These are phyloP conservation scores for Neoaliturus tenellus DNA, from an alignment of 2,888 invertebrate genomes.

Conservation along the genomic window DNA sequence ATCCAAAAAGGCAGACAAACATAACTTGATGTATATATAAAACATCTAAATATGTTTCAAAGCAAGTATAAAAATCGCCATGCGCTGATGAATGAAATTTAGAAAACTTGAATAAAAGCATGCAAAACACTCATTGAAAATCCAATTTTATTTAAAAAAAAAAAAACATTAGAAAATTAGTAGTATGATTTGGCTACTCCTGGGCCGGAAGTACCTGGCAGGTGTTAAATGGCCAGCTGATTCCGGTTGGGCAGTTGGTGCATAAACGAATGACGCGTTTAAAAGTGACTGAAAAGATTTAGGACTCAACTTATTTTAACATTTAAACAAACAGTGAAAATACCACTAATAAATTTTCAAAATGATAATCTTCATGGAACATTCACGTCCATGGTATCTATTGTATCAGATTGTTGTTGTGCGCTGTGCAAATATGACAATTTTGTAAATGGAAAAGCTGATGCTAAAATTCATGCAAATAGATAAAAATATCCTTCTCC, in stretches of 20 bases:
- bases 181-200: too few species aligned
- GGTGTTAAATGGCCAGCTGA: too few species aligned
- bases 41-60: conserved; percentile 33
- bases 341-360: not conserved
- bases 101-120: not conserved
- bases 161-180: too few species aligned
- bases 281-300: not conserved
- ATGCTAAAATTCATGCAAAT: conserved; percentile 47
- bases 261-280: not conserved
- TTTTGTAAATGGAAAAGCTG: conserved; percentile 36
- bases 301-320: not conserved
- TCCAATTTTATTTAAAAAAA: not conserved
- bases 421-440: conserved; percentile 11
- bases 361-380: not conserved
- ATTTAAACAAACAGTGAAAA: not conserved
- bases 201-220: too few species aligned
- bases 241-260: too few species aligned
- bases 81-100: conserved; percentile 51
- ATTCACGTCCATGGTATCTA: not conserved
- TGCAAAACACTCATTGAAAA: conserved; percentile 3
- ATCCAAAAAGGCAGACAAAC: conserved; percentile 5
- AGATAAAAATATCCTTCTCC: not conserved
- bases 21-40: not conserved
- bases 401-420: not conserved
- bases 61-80: conserved; percentile 43